phyloP scores from a whole-genome alignment of 1,140 invertebrate species.

The Pseudomyrmex flavicornis region DNA sequence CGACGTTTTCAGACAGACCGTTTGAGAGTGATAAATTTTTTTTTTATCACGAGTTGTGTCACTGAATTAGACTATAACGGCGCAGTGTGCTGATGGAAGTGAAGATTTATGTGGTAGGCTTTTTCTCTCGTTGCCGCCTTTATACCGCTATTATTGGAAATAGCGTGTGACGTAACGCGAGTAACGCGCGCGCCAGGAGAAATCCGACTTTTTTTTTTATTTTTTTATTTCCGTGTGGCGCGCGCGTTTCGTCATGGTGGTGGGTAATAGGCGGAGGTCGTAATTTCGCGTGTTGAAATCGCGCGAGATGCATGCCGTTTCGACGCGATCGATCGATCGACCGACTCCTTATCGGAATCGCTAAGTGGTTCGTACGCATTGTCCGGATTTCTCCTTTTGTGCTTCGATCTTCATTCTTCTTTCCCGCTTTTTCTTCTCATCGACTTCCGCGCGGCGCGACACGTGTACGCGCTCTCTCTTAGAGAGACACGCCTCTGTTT shows the following conservation, averaged over 20 bases:
- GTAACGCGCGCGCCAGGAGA: conserved; percentile 31
- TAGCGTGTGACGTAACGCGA: conserved; percentile 42
- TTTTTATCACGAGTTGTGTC: not conserved
- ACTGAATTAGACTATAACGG: conserved; percentile 1
- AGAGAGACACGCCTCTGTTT: conserved; percentile 47
- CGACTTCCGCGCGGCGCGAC: conserved; percentile 1
- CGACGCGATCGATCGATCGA: conserved; percentile 28
- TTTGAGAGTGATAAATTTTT: not conserved
- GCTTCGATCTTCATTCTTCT: conserved; percentile 39
- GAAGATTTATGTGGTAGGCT: conserved; percentile 16
- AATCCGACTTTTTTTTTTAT: conserved; percentile 26
- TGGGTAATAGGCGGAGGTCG: conserved; percentile 28
- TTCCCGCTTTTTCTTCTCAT: conserved; percentile 30
- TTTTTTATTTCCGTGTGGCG: conserved; percentile 18
- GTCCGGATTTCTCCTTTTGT: conserved; percentile 36
- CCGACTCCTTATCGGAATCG: conserved; percentile 37
- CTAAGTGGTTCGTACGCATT: conserved; percentile 52
- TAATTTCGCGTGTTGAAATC: conserved; percentile 55
- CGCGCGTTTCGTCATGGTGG: conserved; percentile 48
- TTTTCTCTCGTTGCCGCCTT: conserved; percentile 8
- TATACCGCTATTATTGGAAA: conserved; percentile 45
- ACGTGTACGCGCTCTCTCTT: conserved; percentile 25
- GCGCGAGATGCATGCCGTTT: conserved; percentile 37
- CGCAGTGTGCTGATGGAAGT: not conserved
- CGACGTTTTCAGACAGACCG: not conserved